Base-by-base conservation (phyloP, 2,797 vertebrate genomes). In the Cryptoblepharus egeriae region DNA sequence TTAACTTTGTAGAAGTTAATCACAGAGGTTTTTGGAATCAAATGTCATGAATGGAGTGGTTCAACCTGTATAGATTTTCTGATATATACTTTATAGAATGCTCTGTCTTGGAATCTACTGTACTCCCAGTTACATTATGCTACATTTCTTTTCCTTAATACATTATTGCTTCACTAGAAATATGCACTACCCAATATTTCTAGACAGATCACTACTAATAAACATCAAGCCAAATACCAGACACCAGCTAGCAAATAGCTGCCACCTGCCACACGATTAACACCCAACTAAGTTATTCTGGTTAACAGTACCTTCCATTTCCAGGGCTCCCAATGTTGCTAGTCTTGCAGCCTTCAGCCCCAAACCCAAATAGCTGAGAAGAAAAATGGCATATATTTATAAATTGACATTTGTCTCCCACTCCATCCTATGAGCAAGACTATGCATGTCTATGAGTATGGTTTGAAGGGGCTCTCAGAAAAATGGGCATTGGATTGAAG, bases 361-460 rank as follows among this genome's bases (percentile, higher is more conserved):
- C 93, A 99, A 98, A 81, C 98, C 98, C 94, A 99, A 95, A 93
- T 99, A 99, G 94, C 99, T 99, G 89, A 61, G 89, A 90, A 93
- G 79, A 68, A 83, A 57, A 39, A 1, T 81, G 58, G 78, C 0
- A 22, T 7, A 11, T 39, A 39, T 68, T 39, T 42, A 26, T 45
- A 32, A 61, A 57, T 64, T 63, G 49, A 49, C 28, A 68, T 35
- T 2, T 28, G 28, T 10, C 5, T 63, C 4, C 18, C 4, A 49
- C 5, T 30, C 35, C 16, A 78, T 12, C 22, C n/a, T 39, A 63
- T 26, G 28, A 49, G 39, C 49, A 61, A 75, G 76, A 77, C 72
- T 52, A 52, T 52, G 6, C 45, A 49, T 10, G 9, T 42, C 39
- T 42, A 42, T 42, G 4, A 42, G 39, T 4, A 3, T 52, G 49